A percentile compares a stretch with the other conserved stretches of the same genome.
These are phyloP conservation scores for Pogonus chalceus DNA, from an alignment of 1,140 invertebrate species.

Conservation along the genomic window DNA sequence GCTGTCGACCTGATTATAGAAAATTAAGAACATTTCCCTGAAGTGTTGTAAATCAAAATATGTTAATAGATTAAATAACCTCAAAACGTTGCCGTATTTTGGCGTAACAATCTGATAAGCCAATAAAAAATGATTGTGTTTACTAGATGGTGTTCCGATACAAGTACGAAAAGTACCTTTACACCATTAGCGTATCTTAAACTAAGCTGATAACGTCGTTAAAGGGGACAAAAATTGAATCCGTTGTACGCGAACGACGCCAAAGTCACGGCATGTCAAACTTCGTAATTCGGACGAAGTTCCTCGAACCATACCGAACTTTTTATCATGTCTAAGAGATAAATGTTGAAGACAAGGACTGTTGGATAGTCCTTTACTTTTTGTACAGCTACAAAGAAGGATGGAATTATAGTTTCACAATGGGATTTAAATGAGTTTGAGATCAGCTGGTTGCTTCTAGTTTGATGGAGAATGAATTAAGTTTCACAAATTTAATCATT, in stretches of 20 bases:
- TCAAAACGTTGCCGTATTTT: too few species aligned
- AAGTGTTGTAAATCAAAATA: too few species aligned
- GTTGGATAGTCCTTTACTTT: too few species aligned
- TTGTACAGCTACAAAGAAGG: too few species aligned
- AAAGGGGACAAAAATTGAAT: not conserved
- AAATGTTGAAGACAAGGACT: not conserved
- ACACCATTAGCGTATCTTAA: not conserved
- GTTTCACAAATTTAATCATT: too few species aligned
- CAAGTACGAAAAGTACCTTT: not conserved
- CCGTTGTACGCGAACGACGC: not conserved
- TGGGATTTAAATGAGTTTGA: too few species aligned
- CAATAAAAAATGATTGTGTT: not conserved
- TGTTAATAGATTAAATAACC: too few species aligned
- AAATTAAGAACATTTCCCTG: too few species aligned
- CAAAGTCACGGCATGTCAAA: not conserved
- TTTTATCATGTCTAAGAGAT: not conserved
- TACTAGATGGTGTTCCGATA: not conserved
- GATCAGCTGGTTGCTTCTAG: too few species aligned
- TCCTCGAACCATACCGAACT: not conserved
- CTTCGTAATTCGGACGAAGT: not conserved
- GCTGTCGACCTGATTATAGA: too few species aligned
- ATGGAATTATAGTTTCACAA: too few species aligned
- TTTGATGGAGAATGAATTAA: too few species aligned
- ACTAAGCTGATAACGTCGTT: not conserved
- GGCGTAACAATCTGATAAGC: not conserved